phyloP scores from a whole-genome alignment of 1,140 invertebrate species.

The Philopotamus ludificatus region DNA sequence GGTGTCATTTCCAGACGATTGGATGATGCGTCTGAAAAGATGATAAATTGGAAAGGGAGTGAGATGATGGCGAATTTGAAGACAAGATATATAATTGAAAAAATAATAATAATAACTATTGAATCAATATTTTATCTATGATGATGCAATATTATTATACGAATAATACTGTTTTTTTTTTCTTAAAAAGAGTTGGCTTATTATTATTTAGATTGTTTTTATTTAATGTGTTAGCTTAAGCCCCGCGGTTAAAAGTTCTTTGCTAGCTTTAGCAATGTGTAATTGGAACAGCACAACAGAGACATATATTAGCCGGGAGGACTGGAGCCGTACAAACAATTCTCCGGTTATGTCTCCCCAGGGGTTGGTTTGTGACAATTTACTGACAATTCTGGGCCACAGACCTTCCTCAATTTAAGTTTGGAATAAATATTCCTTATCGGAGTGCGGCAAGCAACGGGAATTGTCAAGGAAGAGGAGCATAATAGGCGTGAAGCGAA shows the following conservation, averaged over 20 bases:
- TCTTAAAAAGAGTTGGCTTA: too few species aligned
- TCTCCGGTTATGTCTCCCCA: not conserved
- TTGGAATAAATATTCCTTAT: conserved; percentile 25
- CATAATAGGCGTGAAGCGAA: not conserved
- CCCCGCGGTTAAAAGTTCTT: not conserved
- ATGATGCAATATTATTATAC: too few species aligned
- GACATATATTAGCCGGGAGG: not conserved
- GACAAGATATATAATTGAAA: not conserved
- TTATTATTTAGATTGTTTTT: too few species aligned
- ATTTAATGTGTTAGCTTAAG: too few species aligned
- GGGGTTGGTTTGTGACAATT: conserved; percentile 14
- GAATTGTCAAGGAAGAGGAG: not conserved
- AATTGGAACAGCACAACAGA: not conserved
- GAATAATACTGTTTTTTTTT: too few species aligned
- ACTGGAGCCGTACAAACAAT: not conserved
- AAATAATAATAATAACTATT: too few species aligned
- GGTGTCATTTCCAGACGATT: not conserved
- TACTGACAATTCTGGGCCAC: not conserved
- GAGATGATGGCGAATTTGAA: not conserved
- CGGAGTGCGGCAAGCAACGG: not conserved
- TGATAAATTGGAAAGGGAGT: not conserved
- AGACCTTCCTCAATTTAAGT: conserved; percentile 8
- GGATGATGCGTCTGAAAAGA: not conserved
- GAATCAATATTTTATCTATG: too few species aligned
- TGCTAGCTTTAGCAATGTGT: not conserved